These are phyloP conservation scores for Ceratosolen solmsi DNA, from an alignment of 1,140 invertebrate species.

Conservation along the genomic window DNA sequence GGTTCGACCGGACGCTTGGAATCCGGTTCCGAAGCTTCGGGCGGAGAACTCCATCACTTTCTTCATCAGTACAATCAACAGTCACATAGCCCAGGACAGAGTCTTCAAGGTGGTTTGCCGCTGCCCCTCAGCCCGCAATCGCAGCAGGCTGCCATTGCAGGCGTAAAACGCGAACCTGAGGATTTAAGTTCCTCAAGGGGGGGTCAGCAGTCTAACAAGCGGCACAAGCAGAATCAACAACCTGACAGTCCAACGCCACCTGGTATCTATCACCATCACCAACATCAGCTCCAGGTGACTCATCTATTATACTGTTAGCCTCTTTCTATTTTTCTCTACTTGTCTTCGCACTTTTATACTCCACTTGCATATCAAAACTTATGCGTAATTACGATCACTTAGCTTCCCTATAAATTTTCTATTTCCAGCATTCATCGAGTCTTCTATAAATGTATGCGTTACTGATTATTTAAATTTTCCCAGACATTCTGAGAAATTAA, in stretches of 20 bases:
- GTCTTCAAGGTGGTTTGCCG: slow-evolving; percentile 67
- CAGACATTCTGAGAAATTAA: no score
- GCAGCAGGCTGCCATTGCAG: slow-evolving; percentile 68
- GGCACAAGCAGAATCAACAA: slow-evolving; percentile 69
- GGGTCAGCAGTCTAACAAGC: slow-evolving; percentile 73
- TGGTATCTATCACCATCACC: slow-evolving; percentile 75
- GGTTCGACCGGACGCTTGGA: slow-evolving; percentile 76
- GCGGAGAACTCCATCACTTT: slow-evolving; percentile 75
- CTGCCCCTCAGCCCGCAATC: slow-evolving; percentile 71
- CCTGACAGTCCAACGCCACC: slow-evolving; percentile 76
- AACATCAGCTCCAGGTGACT: slow-evolving; percentile 70
- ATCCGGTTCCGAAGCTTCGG: slow-evolving; percentile 71
- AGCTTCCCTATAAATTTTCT: no score
- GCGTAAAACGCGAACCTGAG: slow-evolving; percentile 80
- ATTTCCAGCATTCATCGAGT: no score
- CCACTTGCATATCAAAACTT: no score
- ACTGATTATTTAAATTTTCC: no score
- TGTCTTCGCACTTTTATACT: no score
- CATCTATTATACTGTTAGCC: background rate
- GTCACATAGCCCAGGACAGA: slow-evolving; percentile 73
- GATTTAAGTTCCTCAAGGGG: slow-evolving; percentile 76
- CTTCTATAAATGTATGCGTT: no score
- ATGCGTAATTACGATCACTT: no score
- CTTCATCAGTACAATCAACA: slow-evolving; percentile 79
- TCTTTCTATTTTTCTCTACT: no score